These are phyloP conservation scores for Rugalucina vietnamica DNA, from an alignment of 2,888 invertebrate species.

Conservation along the genomic window DNA sequence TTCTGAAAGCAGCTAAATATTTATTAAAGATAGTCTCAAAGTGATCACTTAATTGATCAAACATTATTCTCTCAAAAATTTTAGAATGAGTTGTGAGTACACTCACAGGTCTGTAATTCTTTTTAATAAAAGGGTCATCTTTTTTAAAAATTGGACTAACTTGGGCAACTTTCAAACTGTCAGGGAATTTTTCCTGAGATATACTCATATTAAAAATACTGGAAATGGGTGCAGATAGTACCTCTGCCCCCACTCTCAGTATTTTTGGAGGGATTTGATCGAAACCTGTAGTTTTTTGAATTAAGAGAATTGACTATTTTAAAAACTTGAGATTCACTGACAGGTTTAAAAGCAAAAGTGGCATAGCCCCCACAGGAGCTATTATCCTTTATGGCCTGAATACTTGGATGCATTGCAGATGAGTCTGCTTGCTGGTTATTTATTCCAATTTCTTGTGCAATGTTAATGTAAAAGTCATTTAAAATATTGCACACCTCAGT, in stretches of 20 bases:
- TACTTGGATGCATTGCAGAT: not conserved
- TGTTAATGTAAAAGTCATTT: not conserved
- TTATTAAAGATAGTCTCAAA: not conserved
- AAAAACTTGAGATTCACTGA: not conserved
- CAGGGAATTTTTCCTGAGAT: too few species aligned
- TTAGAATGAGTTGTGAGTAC: not conserved
- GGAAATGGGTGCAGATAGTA: not conserved
- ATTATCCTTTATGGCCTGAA: not conserved
- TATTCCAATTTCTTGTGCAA: not conserved
- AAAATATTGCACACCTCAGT: not conserved
- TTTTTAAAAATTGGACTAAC: slow-evolving; percentile 1
- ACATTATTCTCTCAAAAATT: not conserved
- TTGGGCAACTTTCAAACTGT: not conserved
- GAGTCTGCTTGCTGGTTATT: not conserved
- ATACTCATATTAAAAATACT: not conserved
- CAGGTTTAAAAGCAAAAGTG: not conserved
- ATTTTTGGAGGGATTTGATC: slow-evolving; percentile 3
- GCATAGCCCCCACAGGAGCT: not conserved
- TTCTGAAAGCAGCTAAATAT: slow-evolving; percentile 6
- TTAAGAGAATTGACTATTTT: not conserved
- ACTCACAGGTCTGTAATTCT: slow-evolving; percentile 1
- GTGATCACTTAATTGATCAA: not conserved
- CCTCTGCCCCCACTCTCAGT: not conserved
- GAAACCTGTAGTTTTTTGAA: not conserved
- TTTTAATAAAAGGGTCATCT: not conserved